phyloP scores from a whole-genome alignment of 1,140 invertebrate species.

The Antheraea mylitta region DNA sequence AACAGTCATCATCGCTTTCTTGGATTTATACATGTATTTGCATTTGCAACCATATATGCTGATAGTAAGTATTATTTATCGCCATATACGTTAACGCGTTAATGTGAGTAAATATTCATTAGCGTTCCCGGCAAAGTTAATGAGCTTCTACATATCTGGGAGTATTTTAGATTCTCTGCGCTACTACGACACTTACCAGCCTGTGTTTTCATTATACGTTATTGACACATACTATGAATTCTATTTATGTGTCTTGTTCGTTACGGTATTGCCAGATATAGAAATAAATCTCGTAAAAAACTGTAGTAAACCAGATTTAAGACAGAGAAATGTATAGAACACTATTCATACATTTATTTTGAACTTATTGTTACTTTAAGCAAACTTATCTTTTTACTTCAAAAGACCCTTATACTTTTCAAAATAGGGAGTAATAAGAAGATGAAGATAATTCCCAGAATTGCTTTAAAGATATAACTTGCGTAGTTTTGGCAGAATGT shows the following conservation, averaged over 20 bases:
- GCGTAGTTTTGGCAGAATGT: too few relatives aligned
- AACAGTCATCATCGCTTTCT: neutral
- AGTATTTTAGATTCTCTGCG: conserved; percentile 10
- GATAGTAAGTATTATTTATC: conserved; percentile 6
- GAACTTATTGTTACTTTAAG: too few relatives aligned
- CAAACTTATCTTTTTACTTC: too few relatives aligned
- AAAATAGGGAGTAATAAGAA: too few relatives aligned
- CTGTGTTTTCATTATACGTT: neutral
- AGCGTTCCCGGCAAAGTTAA: conserved; percentile 22
- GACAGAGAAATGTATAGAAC: too few relatives aligned
- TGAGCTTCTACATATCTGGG: conserved; percentile 18
- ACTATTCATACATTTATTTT: too few relatives aligned
- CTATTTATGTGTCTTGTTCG: neutral
- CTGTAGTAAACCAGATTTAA: neutral
- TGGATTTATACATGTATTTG: neutral
- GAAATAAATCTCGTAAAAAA: neutral
- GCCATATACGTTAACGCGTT: conserved; percentile 20
- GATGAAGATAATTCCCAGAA: too few relatives aligned
- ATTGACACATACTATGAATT: too few relatives aligned
- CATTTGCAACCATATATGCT: neutral
- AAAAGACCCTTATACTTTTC: too few relatives aligned
- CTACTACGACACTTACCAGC: neutral
- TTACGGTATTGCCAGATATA: neutral
- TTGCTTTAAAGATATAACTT: too few relatives aligned
- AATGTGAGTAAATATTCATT: conserved; percentile 32